Conservation (phyloP, 2,113 vertebrate species). For the Corythaixoides concolor region DNA sequence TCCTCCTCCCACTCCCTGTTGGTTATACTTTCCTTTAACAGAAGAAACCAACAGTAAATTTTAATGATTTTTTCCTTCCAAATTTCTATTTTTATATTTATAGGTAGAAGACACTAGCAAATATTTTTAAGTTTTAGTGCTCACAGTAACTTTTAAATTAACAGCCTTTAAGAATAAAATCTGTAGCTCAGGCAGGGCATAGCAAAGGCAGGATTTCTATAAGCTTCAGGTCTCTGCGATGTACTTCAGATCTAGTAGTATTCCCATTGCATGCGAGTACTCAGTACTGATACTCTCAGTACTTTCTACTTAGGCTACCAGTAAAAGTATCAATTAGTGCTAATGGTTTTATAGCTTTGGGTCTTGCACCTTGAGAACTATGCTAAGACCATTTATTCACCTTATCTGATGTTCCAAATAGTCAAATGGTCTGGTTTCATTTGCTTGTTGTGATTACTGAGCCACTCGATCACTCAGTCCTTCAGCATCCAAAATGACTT, state of each 20-base stretch:
- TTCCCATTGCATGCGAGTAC: neutral
- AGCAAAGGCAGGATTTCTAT: neutral
- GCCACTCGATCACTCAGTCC: neutral
- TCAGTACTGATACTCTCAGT: too few species aligned
- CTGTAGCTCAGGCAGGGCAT: neutral
- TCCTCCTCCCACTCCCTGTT: neutral
- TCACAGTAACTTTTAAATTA: neutral
- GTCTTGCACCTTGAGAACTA: neutral
- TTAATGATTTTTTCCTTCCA: neutral
- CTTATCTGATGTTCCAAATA: neutral
- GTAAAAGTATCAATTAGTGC: neutral
- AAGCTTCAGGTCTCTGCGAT: neutral
- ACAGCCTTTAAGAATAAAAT: neutral
- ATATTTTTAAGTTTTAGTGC: conserved; percentile 1
- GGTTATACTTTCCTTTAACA: neutral
- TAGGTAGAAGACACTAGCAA: neutral
- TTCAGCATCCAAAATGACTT: neutral
- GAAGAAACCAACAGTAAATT: neutral
- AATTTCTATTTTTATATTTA: conserved; percentile 21
- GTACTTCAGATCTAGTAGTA: neutral
- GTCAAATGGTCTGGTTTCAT: neutral
- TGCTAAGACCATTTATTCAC: neutral
- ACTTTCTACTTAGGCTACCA: neutral
- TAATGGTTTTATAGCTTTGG: neutral
- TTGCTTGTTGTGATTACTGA: neutral